Conservation (phyloP, 2,888 invertebrate genomes). For the Plutella xylostella region DNA sequence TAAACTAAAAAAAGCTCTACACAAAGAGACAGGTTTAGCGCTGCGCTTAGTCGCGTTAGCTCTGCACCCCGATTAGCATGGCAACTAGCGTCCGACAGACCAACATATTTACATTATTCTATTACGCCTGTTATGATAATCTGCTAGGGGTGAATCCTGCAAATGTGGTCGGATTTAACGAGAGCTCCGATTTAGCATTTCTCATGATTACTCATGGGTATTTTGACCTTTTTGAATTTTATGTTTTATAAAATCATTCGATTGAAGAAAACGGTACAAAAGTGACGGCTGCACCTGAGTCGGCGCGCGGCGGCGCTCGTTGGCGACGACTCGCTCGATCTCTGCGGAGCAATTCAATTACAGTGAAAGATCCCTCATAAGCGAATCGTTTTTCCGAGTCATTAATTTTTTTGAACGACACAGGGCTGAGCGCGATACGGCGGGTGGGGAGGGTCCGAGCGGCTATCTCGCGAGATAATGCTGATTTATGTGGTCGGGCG, state of each 20-base stretch:
- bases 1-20: slow-evolving; percentile 35
- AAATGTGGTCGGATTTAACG: slow-evolving; percentile 47
- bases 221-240: too few relatives aligned
- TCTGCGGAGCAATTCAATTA: slow-evolving; percentile 68
- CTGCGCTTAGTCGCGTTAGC: slow-evolving; percentile 44
- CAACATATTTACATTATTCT: slow-evolving; percentile 54
- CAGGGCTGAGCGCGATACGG: slow-evolving; percentile 60
- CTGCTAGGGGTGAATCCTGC: slow-evolving; percentile 46
- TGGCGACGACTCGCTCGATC: slow-evolving; percentile 51
- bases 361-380: slow-evolving; percentile 70
- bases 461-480: slow-evolving; percentile 70
- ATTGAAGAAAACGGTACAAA: too few relatives aligned
- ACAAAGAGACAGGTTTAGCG: slow-evolving; percentile 52
- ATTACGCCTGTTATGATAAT: slow-evolving; percentile 59
- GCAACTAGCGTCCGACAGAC: slow-evolving; percentile 41
- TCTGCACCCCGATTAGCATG: slow-evolving; percentile 46
- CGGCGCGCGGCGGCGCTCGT: slow-evolving; percentile 36
- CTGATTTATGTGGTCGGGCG: slow-evolving; percentile 66
- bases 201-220: too few relatives aligned
- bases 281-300: slow-evolving; percentile 30
- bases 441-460: slow-evolving; percentile 57
- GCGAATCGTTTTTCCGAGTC: slow-evolving; percentile 71
- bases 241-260: too few relatives aligned
- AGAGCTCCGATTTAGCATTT: too few relatives aligned
- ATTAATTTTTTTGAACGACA: slow-evolving; percentile 70